Percentiles rank a stretch among this genome's conserved stretches.
Evolutionary conservation across 2,888 invertebrate genomes (phyloP).

Genomic region (Yponomeuta plumbellus): DNA sequence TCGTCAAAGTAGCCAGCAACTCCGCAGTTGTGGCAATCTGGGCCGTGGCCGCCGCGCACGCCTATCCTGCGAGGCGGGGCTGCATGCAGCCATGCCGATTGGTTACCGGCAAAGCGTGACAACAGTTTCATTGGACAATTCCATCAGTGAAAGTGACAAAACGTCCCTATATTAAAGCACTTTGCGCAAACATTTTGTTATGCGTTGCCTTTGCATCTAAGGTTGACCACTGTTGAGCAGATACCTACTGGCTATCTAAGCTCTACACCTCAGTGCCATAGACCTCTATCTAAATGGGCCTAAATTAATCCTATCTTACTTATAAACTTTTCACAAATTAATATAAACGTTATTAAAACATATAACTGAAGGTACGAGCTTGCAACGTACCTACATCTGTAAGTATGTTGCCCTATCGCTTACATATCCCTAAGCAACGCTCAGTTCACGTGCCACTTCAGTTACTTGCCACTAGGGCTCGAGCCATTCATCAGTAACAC

Average conservation of each 20-base stretch:
- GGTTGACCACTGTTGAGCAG: not conserved
- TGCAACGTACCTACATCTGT: no score
- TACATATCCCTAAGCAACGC: no score
- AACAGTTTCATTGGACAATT: slow-evolving; percentile 68
- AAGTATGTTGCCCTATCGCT: no score
- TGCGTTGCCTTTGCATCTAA: not conserved
- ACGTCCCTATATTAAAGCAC: slow-evolving; percentile 51
- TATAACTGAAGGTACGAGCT: no score
- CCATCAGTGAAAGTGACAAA: slow-evolving; percentile 66
- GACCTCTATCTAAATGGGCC: no score
- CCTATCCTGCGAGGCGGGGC: slow-evolving; percentile 69
- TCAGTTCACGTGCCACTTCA: no score
- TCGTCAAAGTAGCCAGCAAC: not conserved
- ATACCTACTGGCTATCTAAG: not conserved
- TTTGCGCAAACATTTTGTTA: slow-evolving; percentile 44
- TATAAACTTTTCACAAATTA: no score
- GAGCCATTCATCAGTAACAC: no score
- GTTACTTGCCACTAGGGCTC: no score
- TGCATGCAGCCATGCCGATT: slow-evolving; percentile 57
- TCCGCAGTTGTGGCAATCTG: slow-evolving; percentile 43
- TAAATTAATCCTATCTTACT: no score
- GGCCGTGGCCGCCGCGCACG: slow-evolving; percentile 51
- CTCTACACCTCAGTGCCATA: no score
- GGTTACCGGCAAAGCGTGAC: slow-evolving; percentile 69
- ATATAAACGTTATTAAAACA: no score